phyloP scores from a whole-genome alignment of 2,888 invertebrate genomes.

The Chrysotoxum bicinctum region DNA sequence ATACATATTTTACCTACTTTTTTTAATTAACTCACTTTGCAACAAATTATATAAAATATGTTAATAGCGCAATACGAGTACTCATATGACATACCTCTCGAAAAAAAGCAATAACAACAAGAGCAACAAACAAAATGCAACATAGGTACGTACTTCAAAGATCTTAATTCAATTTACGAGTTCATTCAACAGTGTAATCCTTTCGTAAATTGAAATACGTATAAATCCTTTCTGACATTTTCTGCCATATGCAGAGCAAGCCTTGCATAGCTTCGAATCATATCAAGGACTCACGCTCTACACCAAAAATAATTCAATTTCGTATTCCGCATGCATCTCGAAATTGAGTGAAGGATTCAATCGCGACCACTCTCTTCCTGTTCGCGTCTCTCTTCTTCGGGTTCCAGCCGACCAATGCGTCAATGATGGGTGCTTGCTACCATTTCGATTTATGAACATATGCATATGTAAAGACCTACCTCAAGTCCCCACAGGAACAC shows the following conservation, averaged over 20 bases:
- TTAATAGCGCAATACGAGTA: slow-evolving; percentile 39
- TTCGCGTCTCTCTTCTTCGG: background rate
- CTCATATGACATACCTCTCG: slow-evolving; percentile 12
- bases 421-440: background rate
- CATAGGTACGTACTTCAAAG: slow-evolving; percentile 7
- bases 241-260: slow-evolving; percentile 48
- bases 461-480: background rate
- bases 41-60: slow-evolving; percentile 39
- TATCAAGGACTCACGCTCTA: background rate
- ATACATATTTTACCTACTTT: slow-evolving; percentile 7
- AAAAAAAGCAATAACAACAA: slow-evolving; percentile 18
- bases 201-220: slow-evolving; percentile 57
- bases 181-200: slow-evolving; percentile 53
- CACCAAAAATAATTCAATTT: slow-evolving; percentile 54
- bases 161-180: slow-evolving; percentile 51
- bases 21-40: slow-evolving; percentile 48
- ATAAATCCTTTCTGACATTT: slow-evolving; percentile 43
- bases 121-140: slow-evolving; percentile 1
- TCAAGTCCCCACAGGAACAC: background rate
- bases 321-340: slow-evolving; percentile 38
- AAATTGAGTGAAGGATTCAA: slow-evolving; percentile 50
- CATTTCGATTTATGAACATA: background rate
- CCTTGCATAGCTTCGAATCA: slow-evolving; percentile 32
- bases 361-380: slow-evolving; percentile 34
- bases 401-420: background rate